These are phyloP conservation scores for Anhinga rufa DNA, from an alignment of 2,113 vertebrate genomes.

Conservation along the genomic window DNA sequence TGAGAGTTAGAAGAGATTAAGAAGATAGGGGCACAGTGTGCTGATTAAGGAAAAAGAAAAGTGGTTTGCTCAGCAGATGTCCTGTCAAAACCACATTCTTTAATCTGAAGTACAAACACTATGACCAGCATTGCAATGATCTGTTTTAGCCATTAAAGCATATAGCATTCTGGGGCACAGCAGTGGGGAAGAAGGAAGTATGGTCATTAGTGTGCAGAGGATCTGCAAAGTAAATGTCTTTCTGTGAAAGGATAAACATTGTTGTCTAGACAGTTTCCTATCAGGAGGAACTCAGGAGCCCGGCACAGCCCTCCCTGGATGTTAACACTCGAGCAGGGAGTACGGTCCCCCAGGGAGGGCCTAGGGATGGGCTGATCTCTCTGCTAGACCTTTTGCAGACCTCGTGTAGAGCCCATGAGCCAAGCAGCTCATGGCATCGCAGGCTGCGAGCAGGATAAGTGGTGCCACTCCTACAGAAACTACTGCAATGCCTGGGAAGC, in stretches of 20 bases:
- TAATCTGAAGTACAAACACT: constrained; percentile 8
- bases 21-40: neutral
- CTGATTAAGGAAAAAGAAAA: constrained; percentile 12
- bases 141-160: neutral
- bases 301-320: neutral
- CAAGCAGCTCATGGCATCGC: neutral
- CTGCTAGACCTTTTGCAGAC: neutral
- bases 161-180: neutral
- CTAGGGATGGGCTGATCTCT: no score
- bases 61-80: neutral
- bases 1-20: neutral
- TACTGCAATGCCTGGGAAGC: fast-evolving
- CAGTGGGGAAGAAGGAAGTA: neutral
- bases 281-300: neutral
- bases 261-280: neutral
- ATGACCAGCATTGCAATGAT: neutral
- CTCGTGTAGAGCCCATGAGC: fast-evolving
- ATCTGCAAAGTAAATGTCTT: neutral
- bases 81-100: constrained; percentile 15
- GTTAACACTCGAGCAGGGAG: fast-evolving
- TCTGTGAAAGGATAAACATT: neutral
- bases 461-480: neutral
- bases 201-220: neutral
- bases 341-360: fast-evolving
- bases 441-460: neutral